A percentile compares a stretch with the other conserved stretches of the same genome.
Evolutionary conservation across 2,888 invertebrate species (phyloP).

Genomic region (Eremobia ochroleuca): DNA sequence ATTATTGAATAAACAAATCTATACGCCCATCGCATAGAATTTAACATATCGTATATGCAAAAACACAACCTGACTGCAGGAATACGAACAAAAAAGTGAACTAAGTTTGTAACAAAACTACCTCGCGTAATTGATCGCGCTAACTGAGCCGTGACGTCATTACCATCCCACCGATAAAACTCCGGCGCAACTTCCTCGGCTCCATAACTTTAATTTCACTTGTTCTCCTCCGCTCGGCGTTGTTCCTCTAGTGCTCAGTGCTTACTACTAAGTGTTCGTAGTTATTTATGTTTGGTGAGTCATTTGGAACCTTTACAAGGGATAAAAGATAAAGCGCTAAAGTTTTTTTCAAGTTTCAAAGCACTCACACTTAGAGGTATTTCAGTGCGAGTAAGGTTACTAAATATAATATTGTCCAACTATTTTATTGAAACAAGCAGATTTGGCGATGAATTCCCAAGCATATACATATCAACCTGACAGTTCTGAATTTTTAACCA

Average conservation of each 20-base stretch:
- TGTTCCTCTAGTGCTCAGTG: slow-evolving; percentile 3
- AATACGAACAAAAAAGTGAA: neutral
- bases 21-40: neutral
- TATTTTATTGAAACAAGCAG: neutral
- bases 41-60: neutral
- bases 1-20: neutral
- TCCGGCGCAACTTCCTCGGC: neutral
- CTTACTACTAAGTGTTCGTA: neutral
- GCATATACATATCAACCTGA: neutral
- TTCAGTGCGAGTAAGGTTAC: neutral
- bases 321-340: too few species aligned
- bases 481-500: slow-evolving; percentile 4
- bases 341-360: neutral
- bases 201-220: slow-evolving; percentile 17
- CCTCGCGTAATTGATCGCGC: neutral
- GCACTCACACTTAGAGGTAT: neutral
- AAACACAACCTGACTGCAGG: neutral
- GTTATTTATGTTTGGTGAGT: neutral
- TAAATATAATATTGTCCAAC: neutral
- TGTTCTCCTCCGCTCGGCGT: neutral
- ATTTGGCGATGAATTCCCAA: neutral
- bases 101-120: neutral
- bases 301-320: neutral
- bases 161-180: slow-evolving; percentile 1
- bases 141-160: slow-evolving; percentile 11